Evolutionary conservation across 2,113 vertebrate species (phyloP).

Genomic region (Paradoxurus hermaphroditus): DNA sequence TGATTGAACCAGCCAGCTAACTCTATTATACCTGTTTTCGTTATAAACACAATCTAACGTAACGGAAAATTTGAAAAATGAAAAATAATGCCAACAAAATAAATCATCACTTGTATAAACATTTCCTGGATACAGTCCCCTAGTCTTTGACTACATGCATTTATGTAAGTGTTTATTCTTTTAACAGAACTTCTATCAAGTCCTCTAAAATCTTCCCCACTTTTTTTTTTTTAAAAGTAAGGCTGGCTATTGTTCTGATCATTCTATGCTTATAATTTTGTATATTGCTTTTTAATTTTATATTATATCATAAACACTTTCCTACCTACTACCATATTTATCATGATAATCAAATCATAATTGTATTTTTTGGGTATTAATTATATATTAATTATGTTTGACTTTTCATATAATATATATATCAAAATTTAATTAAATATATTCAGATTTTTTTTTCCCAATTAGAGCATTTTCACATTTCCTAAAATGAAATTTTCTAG

Average conservation of each 20-base stretch:
- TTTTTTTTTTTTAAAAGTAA: not conserved
- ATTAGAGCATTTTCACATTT: not conserved
- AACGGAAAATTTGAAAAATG: not conserved
- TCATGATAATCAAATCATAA: not conserved
- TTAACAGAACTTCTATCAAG: not conserved
- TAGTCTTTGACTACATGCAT: not conserved
- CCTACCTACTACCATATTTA: not conserved
- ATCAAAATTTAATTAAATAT: not conserved
- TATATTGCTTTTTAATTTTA: conserved; percentile 2
- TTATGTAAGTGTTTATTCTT: not conserved
- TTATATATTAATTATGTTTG: not conserved
- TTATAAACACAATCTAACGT: not conserved
- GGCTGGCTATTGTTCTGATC: not conserved
- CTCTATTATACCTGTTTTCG: not conserved
- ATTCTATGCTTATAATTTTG: not conserved
- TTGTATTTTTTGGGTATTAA: not conserved
- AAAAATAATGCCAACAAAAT: not conserved
- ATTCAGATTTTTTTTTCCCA: not conserved
- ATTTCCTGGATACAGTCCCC: not conserved
- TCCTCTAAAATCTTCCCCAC: not conserved
- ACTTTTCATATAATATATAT: not conserved
- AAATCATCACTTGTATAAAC: not conserved
- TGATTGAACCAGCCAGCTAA: not conserved
- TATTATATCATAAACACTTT: conserved; percentile 1
- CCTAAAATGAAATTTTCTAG: not conserved